These are phyloP conservation scores for Diachrysia chrysitis DNA, from an alignment of 2,888 invertebrate species.

Conservation along the genomic window DNA sequence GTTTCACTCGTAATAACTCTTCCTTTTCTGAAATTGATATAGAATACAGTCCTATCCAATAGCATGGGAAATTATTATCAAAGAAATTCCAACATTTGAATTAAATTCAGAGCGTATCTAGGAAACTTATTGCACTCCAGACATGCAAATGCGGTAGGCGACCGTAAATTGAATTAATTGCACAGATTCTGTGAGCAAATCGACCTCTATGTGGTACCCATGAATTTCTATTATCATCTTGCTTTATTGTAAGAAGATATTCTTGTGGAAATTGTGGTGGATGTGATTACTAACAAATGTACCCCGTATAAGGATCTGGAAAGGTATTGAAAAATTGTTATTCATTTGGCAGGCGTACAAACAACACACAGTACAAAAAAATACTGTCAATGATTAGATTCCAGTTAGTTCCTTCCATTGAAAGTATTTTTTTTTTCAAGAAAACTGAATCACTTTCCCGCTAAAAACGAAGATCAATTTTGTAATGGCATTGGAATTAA, in stretches of 20 bases:
- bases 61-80: constrained; percentile 17
- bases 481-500: too few species aligned
- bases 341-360: too few species aligned
- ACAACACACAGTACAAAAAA: too few species aligned
- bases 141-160: constrained; percentile 69
- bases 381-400: too few species aligned
- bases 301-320: not conserved
- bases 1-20: too few species aligned
- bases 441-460: too few species aligned
- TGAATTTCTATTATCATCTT: constrained; percentile 64
- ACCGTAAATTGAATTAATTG: constrained; percentile 72
- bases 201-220: constrained; percentile 60
- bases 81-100: constrained; percentile 28
- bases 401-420: too few species aligned
- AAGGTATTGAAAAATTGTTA: too few species aligned
- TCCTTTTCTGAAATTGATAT: not conserved
- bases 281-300: constrained; percentile 13
- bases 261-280: constrained; percentile 19
- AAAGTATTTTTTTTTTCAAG: too few species aligned
- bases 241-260: constrained; percentile 44
- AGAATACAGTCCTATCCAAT: not conserved
- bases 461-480: too few species aligned
- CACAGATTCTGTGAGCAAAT: constrained; percentile 66
- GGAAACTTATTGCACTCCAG: constrained; percentile 56
- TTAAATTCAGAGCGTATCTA: constrained; percentile 44